phyloP scores from a whole-genome alignment of 2,797 vertebrate genomes.

The Astyanax mexicanus region DNA sequence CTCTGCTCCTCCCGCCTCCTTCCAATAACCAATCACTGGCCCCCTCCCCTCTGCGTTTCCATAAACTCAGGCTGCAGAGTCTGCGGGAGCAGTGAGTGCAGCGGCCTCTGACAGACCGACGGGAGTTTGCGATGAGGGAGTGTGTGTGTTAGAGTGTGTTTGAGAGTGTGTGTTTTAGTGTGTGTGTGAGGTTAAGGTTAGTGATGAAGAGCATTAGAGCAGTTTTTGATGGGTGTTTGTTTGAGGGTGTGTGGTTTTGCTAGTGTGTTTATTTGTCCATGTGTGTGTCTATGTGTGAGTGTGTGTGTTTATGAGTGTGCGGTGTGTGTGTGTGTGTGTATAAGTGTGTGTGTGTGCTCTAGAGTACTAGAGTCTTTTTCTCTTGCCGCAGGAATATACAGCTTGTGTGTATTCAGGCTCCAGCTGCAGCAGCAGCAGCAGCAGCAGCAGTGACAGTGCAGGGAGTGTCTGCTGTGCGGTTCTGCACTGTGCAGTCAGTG shows the following conservation, averaged over 20 bases:
- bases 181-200: constrained; percentile 29
- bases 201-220: constrained; percentile 2
- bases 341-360: constrained; percentile 44
- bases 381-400: constrained; percentile 42
- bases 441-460: constrained; percentile 21
- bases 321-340: constrained; percentile 32
- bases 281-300: background rate
- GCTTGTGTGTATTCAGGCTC: constrained; percentile 17
- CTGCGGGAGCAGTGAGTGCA: constrained; percentile 9
- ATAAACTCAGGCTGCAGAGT: constrained; percentile 43
- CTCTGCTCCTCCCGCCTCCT: constrained; percentile 23
- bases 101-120: constrained; percentile 37
- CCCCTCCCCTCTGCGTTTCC: constrained; percentile 29
- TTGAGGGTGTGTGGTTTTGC: constrained; percentile 23
- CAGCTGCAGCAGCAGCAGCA: constrained; percentile 13
- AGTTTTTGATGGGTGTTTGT: background rate
- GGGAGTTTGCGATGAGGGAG: constrained; percentile 32
- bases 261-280: constrained; percentile 54
- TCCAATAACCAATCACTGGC: constrained; percentile 21
- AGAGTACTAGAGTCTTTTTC: constrained; percentile 6
- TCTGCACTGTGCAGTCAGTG: constrained; percentile 54
- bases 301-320: constrained; percentile 9
- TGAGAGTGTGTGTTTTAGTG: constrained; percentile 27
- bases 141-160: constrained; percentile 9
- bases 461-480: constrained; percentile 59